Conservation (phyloP, 2,113 vertebrate genomes). For the Chrysemys picta region DNA sequence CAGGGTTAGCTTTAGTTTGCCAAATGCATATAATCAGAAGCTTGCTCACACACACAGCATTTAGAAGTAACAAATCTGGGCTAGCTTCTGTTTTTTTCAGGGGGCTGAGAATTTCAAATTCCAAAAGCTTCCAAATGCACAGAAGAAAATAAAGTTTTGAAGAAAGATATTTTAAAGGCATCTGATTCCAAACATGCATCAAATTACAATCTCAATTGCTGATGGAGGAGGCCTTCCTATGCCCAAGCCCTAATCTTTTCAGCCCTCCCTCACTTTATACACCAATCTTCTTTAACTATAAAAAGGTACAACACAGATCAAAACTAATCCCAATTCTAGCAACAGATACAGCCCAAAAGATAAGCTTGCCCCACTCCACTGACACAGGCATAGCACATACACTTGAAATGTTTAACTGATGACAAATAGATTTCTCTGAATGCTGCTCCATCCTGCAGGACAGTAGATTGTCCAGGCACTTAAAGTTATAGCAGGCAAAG, state of each 20-base stretch:
- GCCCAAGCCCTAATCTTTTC: neutral
- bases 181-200: too few species aligned
- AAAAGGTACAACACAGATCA: neutral
- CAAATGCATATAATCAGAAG: neutral
- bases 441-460: neutral
- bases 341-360: neutral
- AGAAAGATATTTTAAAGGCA: neutral
- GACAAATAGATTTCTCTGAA: neutral
- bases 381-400: neutral
- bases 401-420: neutral
- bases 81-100: neutral
- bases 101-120: neutral
- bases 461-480: neutral
- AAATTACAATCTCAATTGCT: neutral
- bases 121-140: neutral
- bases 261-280: rapidly evolving
- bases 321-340: neutral
- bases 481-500: neutral
- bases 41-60: neutral
- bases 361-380: neutral
- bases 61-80: neutral
- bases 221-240: neutral
- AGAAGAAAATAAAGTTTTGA: neutral
- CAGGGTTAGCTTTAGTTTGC: neutral
- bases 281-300: neutral